Evolutionary conservation across 2,113 vertebrate genomes (phyloP).

Genomic region (Ictalurus furcatus): DNA sequence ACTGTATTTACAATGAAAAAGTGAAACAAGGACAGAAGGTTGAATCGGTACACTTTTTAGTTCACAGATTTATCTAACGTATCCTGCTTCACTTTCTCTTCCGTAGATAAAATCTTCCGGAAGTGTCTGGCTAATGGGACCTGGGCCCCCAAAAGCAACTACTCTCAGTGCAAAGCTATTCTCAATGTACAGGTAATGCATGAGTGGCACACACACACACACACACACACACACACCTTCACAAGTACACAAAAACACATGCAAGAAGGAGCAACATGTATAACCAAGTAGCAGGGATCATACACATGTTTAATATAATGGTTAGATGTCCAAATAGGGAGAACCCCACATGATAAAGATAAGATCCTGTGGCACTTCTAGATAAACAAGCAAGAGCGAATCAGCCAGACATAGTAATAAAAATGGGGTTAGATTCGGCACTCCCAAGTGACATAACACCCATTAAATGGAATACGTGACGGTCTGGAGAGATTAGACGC

Average conservation of each 20-base stretch:
- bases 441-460: not conserved
- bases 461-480: not conserved
- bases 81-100: not conserved
- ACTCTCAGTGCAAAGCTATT: slow-evolving; percentile 83
- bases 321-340: not conserved
- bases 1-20: not conserved
- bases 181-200: slow-evolving; percentile 77
- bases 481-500: not conserved
- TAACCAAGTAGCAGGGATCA: slow-evolving; percentile 67
- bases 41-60: not conserved
- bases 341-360: not conserved
- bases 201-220: not conserved
- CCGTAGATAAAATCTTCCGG: slow-evolving; percentile 80
- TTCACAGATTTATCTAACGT: not conserved
- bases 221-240: not conserved
- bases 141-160: slow-evolving; percentile 81
- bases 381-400: not conserved
- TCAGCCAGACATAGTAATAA: not conserved
- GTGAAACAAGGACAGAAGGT: not conserved
- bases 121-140: slow-evolving; percentile 80
- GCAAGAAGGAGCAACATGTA: not conserved
- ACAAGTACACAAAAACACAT: not conserved
- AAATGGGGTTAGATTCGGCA: not conserved
- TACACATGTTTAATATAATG: not conserved
- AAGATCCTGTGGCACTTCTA: not conserved